These are phyloP conservation scores for Tragelaphus imberbis DNA, from an alignment of 2,113 vertebrate genomes.

Conservation along the genomic window DNA sequence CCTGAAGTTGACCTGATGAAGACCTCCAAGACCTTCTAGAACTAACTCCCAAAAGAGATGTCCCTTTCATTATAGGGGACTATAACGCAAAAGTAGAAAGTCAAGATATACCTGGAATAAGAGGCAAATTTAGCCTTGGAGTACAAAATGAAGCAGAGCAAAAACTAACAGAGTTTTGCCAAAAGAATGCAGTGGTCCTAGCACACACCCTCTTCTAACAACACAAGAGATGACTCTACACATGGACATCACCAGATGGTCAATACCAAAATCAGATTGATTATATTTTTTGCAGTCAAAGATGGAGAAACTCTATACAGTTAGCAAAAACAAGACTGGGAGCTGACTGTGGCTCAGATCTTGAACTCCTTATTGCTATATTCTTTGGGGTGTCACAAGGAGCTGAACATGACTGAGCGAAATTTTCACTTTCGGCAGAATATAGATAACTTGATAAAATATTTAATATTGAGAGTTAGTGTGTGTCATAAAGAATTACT, in stretches of 20 bases:
- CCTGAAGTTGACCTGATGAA: background rate
- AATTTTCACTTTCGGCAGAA: background rate
- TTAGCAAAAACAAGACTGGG: background rate
- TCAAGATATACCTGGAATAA: background rate
- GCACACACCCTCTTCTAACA: background rate
- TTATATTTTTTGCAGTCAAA: background rate
- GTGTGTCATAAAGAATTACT: background rate
- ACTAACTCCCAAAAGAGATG: background rate
- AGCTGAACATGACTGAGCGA: background rate
- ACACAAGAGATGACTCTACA: background rate
- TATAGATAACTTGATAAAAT: background rate
- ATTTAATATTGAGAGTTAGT: background rate
- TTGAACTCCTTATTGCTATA: background rate
- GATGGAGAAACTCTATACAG: background rate
- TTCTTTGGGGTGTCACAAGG: background rate
- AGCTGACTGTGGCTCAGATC: background rate
- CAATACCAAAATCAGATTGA: background rate
- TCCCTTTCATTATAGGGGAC: background rate
- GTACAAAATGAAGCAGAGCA: background rate
- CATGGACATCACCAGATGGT: background rate
- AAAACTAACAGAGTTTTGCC: background rate
- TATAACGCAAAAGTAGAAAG: background rate
- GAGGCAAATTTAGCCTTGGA: background rate
- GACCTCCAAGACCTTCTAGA: background rate
- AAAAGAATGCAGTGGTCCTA: background rate